Conservation (phyloP, 2,797 vertebrate genomes). For the Pseudomugil tenellus region DNA sequence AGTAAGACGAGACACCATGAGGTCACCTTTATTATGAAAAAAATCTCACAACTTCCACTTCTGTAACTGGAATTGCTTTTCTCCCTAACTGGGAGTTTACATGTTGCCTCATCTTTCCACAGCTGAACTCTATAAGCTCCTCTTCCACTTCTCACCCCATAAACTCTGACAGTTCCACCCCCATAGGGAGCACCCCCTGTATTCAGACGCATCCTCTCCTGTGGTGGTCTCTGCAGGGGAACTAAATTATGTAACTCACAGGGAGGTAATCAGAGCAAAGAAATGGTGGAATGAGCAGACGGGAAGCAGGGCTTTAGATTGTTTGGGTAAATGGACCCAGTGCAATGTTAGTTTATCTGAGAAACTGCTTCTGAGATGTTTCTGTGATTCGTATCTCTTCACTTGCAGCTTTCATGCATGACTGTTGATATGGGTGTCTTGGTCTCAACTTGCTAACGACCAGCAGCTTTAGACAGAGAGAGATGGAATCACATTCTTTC, state of each 20-base stretch:
- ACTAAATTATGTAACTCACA: slow-evolving; percentile 1
- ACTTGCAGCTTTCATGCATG: not conserved
- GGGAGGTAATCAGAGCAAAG: slow-evolving; percentile 1
- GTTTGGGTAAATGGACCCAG: slow-evolving; percentile 1
- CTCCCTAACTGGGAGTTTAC: slow-evolving; percentile 25
- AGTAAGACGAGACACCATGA: not conserved
- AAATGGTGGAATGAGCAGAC: not conserved
- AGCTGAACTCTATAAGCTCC: slow-evolving; percentile 10
- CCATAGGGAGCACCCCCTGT: slow-evolving; percentile 9
- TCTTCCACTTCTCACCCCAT: not conserved
- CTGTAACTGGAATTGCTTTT: slow-evolving; percentile 5
- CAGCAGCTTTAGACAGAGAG: slow-evolving; percentile 24
- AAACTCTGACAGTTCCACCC: slow-evolving; percentile 13
- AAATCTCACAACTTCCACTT: slow-evolving; percentile 5
- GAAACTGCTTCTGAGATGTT: not conserved
- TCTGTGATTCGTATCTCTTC: slow-evolving; percentile 8
- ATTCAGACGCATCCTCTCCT: slow-evolving; percentile 28
- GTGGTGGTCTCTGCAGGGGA: slow-evolving; percentile 28
- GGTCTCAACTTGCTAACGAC: slow-evolving; percentile 36
- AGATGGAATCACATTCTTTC: slow-evolving; percentile 36
- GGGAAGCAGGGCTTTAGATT: not conserved
- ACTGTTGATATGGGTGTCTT: slow-evolving; percentile 19
- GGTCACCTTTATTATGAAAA: not conserved
- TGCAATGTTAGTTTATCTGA: not conserved
- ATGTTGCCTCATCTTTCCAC: slow-evolving; percentile 7